Evolutionary conservation across 1,140 invertebrate genomes (phyloP), one percentile per base, ranked within the genome.

Genomic region (Apis florea): DNA sequence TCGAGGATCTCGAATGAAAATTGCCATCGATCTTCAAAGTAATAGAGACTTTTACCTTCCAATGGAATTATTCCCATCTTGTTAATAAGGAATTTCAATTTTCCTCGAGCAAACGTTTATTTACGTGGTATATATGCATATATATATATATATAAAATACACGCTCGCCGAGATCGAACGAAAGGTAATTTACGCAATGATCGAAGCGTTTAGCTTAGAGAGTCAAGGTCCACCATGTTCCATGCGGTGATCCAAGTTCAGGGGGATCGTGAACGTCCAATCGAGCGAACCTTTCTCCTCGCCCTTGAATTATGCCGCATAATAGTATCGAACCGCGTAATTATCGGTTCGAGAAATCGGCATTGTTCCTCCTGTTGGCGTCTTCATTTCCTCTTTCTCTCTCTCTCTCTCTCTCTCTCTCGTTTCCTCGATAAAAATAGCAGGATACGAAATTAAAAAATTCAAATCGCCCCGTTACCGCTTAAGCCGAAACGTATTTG

Each of bases 271-370:
- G 17, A 66, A 66, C 72, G 54, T 82, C 74, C 73, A 24, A 70
- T 58, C 54, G 53, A 61, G 69, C 73, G 31, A 76, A 61, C 80
- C 80, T 76, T 77, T 82, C 80, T 82, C 80, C 47, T 63, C 58
- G 51, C 74, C 80, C 74, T 77, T 82, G 73, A 70, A 77, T 70
- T 63, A 67, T 53, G 26, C 54, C n/a, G n/a, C 12, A 11, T 47
- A 70, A n/a, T n/a, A n/a, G 49, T 74, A 70, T 70, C 77, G 73
- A 76, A 69, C 54, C 66, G 31, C n/a, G 54, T 59, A 81, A 81
- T 81, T 81, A 81, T 75, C 72, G 72, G 63, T 49, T 75, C 63
- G 68, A 68, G 63, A 53, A 49, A 71, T 63, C 26, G 10, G 63
- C 24, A 75, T 75, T 68, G 64, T 67, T 59, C 72, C 15, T 40